Base-by-base conservation (phyloP, 2,888 invertebrate species). In the Craniophora ligustri region DNA sequence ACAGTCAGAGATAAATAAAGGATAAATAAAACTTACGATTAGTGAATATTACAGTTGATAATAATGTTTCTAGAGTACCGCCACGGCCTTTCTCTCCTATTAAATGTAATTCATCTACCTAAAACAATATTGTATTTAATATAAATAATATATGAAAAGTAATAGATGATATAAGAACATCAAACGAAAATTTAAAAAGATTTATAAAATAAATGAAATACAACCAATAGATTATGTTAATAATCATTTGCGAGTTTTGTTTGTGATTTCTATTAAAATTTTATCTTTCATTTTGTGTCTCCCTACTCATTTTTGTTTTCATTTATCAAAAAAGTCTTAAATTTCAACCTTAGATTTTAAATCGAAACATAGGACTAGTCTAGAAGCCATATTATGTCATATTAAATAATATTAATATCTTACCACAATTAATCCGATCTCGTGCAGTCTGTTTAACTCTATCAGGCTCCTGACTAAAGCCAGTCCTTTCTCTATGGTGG, bases 401-500 rank as follows among this genome's bases (percentile, higher is more conserved):
- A 8, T 8, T 8, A 2, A 8, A n/a, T 23, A 2, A 3, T n/a
- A 2, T 1, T n/a, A 3, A 26, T 8, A 39, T 23, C 84, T 78
- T 57, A 93, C 95, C 72, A 96, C 95, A 64, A 96, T 93, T 31
- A 99, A 89, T 0, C 98, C 98, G 42, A 98, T 90, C 85, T 97
- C 97, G 32, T 95, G 90, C 7, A 98, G 89, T 57, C 98, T 93
- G 8, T 95, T 93, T 21, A 94, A 88, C 80, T 98, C 98, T 62
- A 98, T 96, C 18, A 99, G 92, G 84, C 97, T 97, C 81, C 98
- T 96, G 13, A 99, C 88, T 3, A 99, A 87, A 5, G 97, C 96
- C 40, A 97, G 94, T 3, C 97, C 98, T 87, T 99, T 99, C 89
- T 99, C 99, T 61, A 99, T 98, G 0, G 99, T 99, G 1, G 98